Percentiles rank a stretch among this genome's conserved stretches.
phyloP scores from a whole-genome alignment of 2,888 invertebrate genomes.

The Cataglyphis rosenhaueri region DNA sequence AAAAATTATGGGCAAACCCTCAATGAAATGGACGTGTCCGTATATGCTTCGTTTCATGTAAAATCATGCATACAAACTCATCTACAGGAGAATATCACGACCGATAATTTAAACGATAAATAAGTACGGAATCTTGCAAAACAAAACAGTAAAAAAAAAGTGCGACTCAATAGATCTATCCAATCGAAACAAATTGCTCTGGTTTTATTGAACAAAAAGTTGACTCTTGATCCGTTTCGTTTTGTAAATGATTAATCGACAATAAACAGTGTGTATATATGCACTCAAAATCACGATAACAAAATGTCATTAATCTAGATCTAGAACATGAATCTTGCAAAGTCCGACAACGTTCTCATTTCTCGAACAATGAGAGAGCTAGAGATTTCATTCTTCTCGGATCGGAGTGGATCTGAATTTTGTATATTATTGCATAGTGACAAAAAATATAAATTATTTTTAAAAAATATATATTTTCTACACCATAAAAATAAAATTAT shows the following conservation, averaged over 20 bases:
- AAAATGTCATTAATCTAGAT: not conserved
- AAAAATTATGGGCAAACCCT: not conserved
- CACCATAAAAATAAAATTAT: not conserved
- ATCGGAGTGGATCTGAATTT: not conserved
- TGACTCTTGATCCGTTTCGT: constrained; percentile 40
- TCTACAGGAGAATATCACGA: constrained; percentile 34
- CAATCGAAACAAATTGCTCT: constrained; percentile 13
- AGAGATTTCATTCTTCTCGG: not conserved
- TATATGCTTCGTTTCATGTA: constrained; percentile 22
- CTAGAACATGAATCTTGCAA: not conserved
- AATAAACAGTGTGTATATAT: constrained; percentile 16
- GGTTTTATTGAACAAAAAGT: constrained; percentile 39
- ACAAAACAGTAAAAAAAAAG: constrained; percentile 16
- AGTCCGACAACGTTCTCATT: not conserved
- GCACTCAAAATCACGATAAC: constrained; percentile 10
- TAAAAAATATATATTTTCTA: not conserved
- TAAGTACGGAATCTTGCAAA: constrained; percentile 19
- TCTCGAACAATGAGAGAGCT: not conserved
- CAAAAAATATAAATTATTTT: not conserved
- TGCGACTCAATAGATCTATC: constrained; percentile 5
- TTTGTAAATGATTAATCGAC: constrained; percentile 24
- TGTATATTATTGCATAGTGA: not conserved
- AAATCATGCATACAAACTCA: constrained; percentile 9
- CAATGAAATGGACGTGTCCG: not conserved
- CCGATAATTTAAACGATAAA: constrained; percentile 35